Conservation (phyloP, 2,888 invertebrate species). For the Tenthredo amoena region DNA sequence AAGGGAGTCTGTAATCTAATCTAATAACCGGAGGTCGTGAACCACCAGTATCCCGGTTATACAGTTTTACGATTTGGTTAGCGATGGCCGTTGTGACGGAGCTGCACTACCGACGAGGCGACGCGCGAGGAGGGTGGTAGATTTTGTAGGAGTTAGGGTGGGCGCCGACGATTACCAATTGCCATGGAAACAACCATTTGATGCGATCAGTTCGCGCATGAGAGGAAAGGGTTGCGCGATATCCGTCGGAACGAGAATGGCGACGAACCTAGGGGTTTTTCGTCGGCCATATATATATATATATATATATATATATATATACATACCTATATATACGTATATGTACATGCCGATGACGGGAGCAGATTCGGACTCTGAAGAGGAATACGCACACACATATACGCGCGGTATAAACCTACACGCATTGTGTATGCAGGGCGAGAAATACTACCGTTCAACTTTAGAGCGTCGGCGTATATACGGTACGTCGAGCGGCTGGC, state of each 20-base stretch:
- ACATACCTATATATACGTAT: not conserved
- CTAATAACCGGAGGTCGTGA: not conserved
- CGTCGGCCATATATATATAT: not conserved
- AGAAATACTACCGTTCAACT: conserved; percentile 23
- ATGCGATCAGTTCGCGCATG: conserved; percentile 79
- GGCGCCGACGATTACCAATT: conserved; percentile 81
- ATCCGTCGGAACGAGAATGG: conserved; percentile 55
- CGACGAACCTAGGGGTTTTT: conserved; percentile 23
- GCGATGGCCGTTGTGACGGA: conserved; percentile 54
- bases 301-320: not conserved
- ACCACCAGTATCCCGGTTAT: not conserved
- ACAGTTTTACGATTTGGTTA: not conserved
- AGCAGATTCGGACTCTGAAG: conserved; percentile 41
- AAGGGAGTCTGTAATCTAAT: not conserved
- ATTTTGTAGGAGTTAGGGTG: conserved; percentile 69
- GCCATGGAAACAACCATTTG: conserved; percentile 82
- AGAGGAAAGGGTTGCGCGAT: conserved; percentile 70
- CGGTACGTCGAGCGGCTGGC: conserved; percentile 62
- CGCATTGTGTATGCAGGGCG: not conserved
- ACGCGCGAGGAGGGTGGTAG: conserved; percentile 67
- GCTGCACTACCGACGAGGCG: conserved; percentile 53
- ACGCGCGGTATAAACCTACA: not conserved
- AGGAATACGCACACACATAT: conserved; percentile 39
- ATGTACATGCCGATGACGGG: conserved; percentile 17
- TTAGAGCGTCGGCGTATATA: not conserved